Evolutionary conservation across 1,140 invertebrate genomes (phyloP), one percentile per base, ranked within the genome.

Genomic region (Drosophila hydei): DNA sequence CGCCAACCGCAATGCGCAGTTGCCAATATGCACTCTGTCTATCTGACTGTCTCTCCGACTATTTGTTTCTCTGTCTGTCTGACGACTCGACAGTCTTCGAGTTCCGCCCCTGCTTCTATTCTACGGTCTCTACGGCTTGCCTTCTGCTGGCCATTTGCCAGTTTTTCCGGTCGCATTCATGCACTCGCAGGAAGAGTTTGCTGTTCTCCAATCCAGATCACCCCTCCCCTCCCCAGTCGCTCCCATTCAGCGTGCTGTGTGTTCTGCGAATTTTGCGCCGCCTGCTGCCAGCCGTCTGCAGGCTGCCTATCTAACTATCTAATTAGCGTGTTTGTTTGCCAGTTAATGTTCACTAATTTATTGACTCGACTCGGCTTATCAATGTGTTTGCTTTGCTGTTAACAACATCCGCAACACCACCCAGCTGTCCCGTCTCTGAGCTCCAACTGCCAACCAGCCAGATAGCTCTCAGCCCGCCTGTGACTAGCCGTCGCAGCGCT

Each of bases 1-100:
- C 69, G 59, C 72, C 75, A 88, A 79, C 84, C 83, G 78, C 83
- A 88, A 83, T 88, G 83, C 83, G 84, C 84, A 89, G 84, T 87
- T 89, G 84, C 56, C 67, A 56, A 19, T 61, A 48, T 54, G 40
- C 48, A 19, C 45, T 38, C 11, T 68, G 36, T 23, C 5, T 23
- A 12, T 38, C 33, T 23, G 36, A 21, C 52, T 23, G 3, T 23
- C 33, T 25, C n/a, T 21, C 36, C 14, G 36, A 3, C 30, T 33
- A 2, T 30, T 14, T 52, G 16, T 33, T 8, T 14, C 2, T 12
- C 30, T 52, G 51, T 38, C 51, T 25, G 18, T 12, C 51, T 18
- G 25, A 19, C 30, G 30, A 33, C 2, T 33, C 30, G 9, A 33
- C 9, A 33, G 30, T 11, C 9, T 12, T 14, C 38, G 38, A 16